Conservation (phyloP, 2,888 invertebrate genomes). For the Synergus umbraculus region DNA sequence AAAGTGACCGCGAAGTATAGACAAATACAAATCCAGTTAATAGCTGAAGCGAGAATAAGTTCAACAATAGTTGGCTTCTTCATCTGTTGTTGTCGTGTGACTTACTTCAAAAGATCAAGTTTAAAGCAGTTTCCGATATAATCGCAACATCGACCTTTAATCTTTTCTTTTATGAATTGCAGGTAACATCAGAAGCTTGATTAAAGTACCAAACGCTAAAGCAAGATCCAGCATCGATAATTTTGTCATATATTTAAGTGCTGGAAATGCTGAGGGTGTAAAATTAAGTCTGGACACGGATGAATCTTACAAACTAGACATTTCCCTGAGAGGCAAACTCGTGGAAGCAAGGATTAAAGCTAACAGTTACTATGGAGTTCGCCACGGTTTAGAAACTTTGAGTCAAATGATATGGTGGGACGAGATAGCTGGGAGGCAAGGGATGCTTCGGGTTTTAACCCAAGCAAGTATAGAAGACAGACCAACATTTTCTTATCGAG, state of each 20-base stretch:
- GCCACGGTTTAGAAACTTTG: constrained; percentile 88
- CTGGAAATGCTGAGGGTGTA: constrained; percentile 78
- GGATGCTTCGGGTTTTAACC: constrained; percentile 82
- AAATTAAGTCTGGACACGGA: constrained; percentile 84
- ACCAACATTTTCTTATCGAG: constrained; percentile 89
- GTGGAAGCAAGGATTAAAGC: constrained; percentile 83
- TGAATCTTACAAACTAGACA: constrained; percentile 85
- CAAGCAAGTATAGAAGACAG: constrained; percentile 86
- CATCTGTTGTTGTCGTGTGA: too few relatives aligned
- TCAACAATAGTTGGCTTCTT: too few relatives aligned
- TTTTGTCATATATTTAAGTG: constrained; percentile 70
- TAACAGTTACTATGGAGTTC: constrained; percentile 86
- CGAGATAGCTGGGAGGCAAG: constrained; percentile 80
- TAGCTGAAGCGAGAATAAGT: too few relatives aligned
- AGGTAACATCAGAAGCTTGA: constrained; percentile 70
- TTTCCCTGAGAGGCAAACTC: constrained; percentile 78
- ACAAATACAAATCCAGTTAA: too few relatives aligned
- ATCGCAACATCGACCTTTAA: background rate
- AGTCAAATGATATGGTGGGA: constrained; percentile 91
- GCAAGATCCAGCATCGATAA: constrained; percentile 67
- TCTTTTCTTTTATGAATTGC: constrained; percentile 21
- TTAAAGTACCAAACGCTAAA: constrained; percentile 68
- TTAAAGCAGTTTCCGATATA: too few relatives aligned
- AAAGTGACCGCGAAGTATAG: too few relatives aligned
- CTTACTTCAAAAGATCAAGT: too few relatives aligned